Evolutionary conservation across 2,888 invertebrate genomes (phyloP).

Genomic region (Hypsopygia costalis): DNA sequence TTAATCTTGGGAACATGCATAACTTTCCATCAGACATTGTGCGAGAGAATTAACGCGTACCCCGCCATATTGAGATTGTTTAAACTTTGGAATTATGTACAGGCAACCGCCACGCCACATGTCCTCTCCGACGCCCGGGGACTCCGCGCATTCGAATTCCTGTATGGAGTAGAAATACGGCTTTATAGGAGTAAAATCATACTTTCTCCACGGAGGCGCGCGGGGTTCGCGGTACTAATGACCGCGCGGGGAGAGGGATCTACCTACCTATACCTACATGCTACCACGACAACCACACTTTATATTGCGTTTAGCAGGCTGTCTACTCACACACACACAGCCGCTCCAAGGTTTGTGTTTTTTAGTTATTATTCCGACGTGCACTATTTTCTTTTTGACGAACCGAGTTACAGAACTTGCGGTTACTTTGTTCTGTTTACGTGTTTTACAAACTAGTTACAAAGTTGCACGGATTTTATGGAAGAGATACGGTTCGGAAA

Average conservation of each 20-base stretch:
- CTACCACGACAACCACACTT: constrained; percentile 75
- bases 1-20: constrained; percentile 10
- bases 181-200: constrained; percentile 81
- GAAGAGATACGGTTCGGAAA: constrained; percentile 11
- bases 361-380: constrained; percentile 68
- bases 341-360: constrained; percentile 56
- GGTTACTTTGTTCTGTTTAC: constrained; percentile 27
- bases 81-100: constrained; percentile 74
- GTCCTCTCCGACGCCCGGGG: constrained; percentile 69
- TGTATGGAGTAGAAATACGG: constrained; percentile 80
- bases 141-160: constrained; percentile 78
- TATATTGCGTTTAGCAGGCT: constrained; percentile 77
- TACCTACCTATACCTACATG: constrained; percentile 64
- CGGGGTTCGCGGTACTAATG: constrained; percentile 72
- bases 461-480: constrained; percentile 14
- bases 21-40: constrained; percentile 28
- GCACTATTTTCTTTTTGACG: constrained; percentile 67
- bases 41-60: constrained; percentile 52
- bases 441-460: constrained; percentile 26
- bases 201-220: constrained; percentile 73
- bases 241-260: constrained; percentile 75
- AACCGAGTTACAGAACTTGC: constrained; percentile 44
- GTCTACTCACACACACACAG: constrained; percentile 72
- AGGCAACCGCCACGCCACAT: constrained; percentile 59
- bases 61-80: constrained; percentile 69